A percentile compares a stretch with the other conserved stretches of the same genome.
Conservation (phyloP, 2,888 invertebrate species). For the Spatulosminthurus flaviceps region DNA sequence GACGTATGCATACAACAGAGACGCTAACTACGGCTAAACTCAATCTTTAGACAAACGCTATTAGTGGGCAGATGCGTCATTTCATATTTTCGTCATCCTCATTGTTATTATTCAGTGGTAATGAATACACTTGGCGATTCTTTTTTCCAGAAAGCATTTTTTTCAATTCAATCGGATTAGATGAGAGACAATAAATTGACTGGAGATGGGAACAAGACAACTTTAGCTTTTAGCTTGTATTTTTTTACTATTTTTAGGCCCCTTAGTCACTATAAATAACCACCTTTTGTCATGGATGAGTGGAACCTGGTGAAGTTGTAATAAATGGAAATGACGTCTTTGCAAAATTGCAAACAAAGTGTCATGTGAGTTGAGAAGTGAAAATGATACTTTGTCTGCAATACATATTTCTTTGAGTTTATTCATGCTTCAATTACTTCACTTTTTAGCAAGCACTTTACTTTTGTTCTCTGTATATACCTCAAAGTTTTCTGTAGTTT, state of each 20-base stretch:
- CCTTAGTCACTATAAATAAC: neutral
- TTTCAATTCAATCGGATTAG: neutral
- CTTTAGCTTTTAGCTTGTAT: too few species aligned
- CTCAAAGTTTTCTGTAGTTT: too few species aligned
- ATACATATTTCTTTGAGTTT: neutral
- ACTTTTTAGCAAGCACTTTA: too few species aligned
- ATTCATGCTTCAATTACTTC: neutral
- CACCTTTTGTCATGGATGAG: conserved; percentile 14
- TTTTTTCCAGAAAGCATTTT: neutral
- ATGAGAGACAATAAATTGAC: neutral
- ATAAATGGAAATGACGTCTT: neutral
- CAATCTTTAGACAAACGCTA: neutral
- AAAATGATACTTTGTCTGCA: neutral
- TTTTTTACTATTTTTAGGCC: neutral
- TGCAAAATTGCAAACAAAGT: neutral
- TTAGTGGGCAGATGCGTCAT: neutral
- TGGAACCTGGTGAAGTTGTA: neutral
- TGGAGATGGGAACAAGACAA: neutral
- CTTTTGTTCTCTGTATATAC: too few species aligned
- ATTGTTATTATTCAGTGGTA: conserved; percentile 3
- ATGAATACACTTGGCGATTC: neutral
- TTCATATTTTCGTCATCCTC: neutral
- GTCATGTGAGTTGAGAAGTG: neutral
- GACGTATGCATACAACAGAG: neutral
- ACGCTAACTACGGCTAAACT: neutral